phyloP scores from a whole-genome alignment of 2,797 vertebrate species.

The Thunnus albacares region DNA sequence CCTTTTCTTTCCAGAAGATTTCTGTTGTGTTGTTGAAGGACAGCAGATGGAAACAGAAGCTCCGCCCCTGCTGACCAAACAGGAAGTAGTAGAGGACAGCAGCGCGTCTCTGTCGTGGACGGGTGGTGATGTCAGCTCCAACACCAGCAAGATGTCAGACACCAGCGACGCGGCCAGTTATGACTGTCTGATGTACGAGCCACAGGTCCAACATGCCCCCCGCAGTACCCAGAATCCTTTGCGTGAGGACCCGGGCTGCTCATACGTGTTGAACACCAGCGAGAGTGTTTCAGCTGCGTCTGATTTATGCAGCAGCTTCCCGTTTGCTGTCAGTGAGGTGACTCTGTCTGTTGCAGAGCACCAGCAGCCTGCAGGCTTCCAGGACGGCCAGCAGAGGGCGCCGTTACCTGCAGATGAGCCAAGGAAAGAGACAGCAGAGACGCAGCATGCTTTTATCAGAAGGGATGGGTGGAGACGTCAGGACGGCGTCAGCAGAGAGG shows the following conservation, averaged over 20 bases:
- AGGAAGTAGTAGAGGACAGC: conserved; percentile 50
- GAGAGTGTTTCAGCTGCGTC: background rate
- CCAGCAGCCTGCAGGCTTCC: conserved; percentile 34
- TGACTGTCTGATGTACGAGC: conserved; percentile 59
- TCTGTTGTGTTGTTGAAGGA: background rate
- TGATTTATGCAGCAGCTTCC: conserved; percentile 15
- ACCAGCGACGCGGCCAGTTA: conserved; percentile 4
- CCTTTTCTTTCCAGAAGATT: conserved; percentile 26
- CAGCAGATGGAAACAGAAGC: conserved; percentile 19
- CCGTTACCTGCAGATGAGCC: background rate
- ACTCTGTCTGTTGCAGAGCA: conserved; percentile 16
- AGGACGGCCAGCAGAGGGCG: conserved; percentile 49
- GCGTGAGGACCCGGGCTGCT: conserved; percentile 57
- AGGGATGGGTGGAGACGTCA: conserved; percentile 53
- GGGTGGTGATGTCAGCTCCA: conserved; percentile 46
- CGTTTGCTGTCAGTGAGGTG: conserved; percentile 26
- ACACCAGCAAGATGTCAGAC: conserved; percentile 42
- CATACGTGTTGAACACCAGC: conserved; percentile 25
- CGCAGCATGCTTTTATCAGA: background rate
- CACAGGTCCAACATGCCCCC: conserved; percentile 38
- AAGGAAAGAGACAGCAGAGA: conserved; percentile 1
- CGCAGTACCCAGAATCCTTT: conserved; percentile 44
- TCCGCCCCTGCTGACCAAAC: conserved; percentile 50
- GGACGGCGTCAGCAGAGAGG: conserved; percentile 33
- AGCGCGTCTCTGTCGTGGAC: conserved; percentile 49